Evolutionary conservation across 2,797 vertebrate genomes (phyloP).

Genomic region (Momotus momota): DNA sequence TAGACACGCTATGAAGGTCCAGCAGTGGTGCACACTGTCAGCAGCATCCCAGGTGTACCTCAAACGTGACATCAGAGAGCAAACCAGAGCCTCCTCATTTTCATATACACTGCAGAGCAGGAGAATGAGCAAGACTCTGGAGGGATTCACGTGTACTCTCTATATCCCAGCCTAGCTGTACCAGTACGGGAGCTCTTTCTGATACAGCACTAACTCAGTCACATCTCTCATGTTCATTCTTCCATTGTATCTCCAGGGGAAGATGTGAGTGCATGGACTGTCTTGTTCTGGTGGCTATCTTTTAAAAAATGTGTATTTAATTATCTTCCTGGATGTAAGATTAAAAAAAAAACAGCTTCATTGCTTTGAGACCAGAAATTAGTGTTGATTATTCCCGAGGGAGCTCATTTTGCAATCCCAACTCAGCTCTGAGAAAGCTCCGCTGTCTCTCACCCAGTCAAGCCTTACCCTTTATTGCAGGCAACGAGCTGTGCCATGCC

Average conservation of each 20-base stretch:
- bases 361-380: not conserved
- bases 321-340: not conserved
- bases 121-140: not conserved
- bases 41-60: not conserved
- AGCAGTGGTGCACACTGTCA: not conserved
- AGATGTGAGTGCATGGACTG: not conserved
- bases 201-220: not conserved
- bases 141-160: not conserved
- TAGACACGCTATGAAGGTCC: not conserved
- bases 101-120: not conserved
- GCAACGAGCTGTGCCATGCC: not conserved
- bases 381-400: not conserved
- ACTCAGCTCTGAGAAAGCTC: not conserved
- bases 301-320: not conserved
- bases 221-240: not conserved
- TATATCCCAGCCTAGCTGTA: not conserved
- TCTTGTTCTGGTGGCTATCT: not conserved
- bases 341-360: not conserved
- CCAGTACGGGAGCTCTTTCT: not conserved
- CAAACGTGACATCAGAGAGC: not conserved
- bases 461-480: not conserved
- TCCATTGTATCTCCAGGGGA: not conserved
- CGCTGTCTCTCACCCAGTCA: not conserved
- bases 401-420: not conserved
- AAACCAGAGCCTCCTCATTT: not conserved